Evolutionary conservation across 2,113 vertebrate genomes (phyloP).

Genomic region (Poecilia latipinna): DNA sequence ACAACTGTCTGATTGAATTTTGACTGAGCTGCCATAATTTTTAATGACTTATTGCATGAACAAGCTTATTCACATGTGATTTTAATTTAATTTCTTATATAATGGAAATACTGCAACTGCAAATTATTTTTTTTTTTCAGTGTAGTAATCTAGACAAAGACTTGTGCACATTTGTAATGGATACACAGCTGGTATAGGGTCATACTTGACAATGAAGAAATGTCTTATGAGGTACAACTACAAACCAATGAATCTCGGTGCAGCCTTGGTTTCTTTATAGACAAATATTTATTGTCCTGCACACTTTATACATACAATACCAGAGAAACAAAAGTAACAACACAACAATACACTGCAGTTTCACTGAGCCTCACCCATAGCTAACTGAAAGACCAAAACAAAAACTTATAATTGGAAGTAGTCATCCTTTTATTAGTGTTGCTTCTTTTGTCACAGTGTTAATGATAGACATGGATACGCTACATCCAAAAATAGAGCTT

Average conservation of each 20-base stretch:
- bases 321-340: background rate
- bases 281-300: background rate
- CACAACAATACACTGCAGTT: conserved; percentile 1
- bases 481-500: background rate
- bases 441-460: background rate
- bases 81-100: too few relatives aligned
- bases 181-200: too few relatives aligned
- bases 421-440: conserved; percentile 7
- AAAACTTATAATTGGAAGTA: background rate
- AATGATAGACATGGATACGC: background rate
- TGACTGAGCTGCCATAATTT: too few relatives aligned
- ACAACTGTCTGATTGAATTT: too few relatives aligned
- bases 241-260: background rate
- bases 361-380: conserved; percentile 21
- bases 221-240: background rate
- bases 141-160: too few relatives aligned
- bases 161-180: too few relatives aligned
- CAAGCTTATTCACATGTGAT: too few relatives aligned
- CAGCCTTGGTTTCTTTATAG: background rate
- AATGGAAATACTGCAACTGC: too few relatives aligned
- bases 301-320: background rate
- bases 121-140: too few relatives aligned
- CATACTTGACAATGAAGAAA: too few relatives aligned
- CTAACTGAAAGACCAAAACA: conserved; percentile 9
- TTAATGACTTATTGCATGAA: too few relatives aligned